Percentiles rank a stretch among this genome's conserved stretches.
These are phyloP conservation scores for Cherax destructor DNA, from an alignment of 1,140 invertebrate species.

Conservation along the genomic window DNA sequence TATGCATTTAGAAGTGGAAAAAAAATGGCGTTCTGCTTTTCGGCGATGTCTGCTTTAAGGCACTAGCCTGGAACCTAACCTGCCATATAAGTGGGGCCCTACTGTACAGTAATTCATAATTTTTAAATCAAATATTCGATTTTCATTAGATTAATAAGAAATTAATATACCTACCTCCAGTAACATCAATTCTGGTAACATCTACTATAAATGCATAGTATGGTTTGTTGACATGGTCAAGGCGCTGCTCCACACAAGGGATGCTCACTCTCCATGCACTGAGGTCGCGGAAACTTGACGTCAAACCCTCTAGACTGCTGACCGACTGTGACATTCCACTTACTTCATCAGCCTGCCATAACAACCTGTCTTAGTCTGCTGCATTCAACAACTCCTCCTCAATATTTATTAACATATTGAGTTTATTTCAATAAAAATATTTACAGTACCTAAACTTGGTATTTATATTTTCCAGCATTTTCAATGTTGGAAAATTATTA, in stretches of 20 bases:
- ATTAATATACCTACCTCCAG: constrained; percentile 46
- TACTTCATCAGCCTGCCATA: constrained; percentile 76
- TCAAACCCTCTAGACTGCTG: constrained; percentile 70
- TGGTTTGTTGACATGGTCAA: constrained; percentile 73
- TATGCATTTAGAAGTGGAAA: no score
- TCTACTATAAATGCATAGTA: constrained; percentile 68
- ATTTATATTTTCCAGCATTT: no score
- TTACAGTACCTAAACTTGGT: no score
- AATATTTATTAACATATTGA: no score
- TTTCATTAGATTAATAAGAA: neutral
- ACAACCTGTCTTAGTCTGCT: neutral
- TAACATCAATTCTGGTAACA: constrained; percentile 71
- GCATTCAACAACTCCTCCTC: neutral
- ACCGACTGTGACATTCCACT: constrained; percentile 25
- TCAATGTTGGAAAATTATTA: no score
- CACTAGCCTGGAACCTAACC: no score
- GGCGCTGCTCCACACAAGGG: constrained; percentile 78
- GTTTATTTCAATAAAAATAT: no score
- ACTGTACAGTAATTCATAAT: neutral
- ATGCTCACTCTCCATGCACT: constrained; percentile 84
- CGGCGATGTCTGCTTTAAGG: no score
- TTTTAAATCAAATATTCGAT: neutral
- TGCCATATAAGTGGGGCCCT: no score
- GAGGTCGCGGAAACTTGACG: constrained; percentile 78
- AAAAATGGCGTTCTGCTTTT: no score